Percentiles rank a stretch among this genome's conserved stretches.
Conservation (phyloP, 2,888 invertebrate species). For the Apotomis betuletana region DNA sequence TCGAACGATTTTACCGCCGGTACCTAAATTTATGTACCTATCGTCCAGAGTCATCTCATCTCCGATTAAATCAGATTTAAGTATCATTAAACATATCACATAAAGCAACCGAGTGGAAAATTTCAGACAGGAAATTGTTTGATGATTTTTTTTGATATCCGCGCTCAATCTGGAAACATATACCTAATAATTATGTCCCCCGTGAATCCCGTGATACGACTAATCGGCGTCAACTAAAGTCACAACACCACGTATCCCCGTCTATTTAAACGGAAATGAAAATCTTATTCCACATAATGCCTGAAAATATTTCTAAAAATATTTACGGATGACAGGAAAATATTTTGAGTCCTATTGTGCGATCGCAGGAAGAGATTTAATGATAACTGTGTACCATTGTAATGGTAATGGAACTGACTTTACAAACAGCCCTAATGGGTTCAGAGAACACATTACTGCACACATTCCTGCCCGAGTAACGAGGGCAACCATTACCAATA, state of each 20-base stretch:
- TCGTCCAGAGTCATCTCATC: neutral
- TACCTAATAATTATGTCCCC: no score
- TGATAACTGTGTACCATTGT: neutral
- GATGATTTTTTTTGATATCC: neutral
- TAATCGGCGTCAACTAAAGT: neutral
- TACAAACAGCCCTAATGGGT: neutral
- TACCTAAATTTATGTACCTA: no score
- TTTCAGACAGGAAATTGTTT: constrained; percentile 14
- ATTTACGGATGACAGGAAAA: neutral
- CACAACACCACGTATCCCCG: neutral
- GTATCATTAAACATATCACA: neutral
- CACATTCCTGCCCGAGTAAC: neutral
- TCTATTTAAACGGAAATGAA: neutral
- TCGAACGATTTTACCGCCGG: no score
- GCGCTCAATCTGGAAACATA: neutral
- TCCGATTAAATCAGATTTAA: neutral
- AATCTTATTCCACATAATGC: constrained; percentile 1
- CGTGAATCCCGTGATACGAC: neutral
- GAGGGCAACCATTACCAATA: neutral
- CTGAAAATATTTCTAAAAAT: neutral
- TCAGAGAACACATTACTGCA: constrained; percentile 2
- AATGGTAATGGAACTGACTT: neutral
- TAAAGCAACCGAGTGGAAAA: neutral
- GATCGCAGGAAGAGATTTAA: neutral
- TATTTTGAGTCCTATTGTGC: neutral